Evolutionary conservation across 1,140 invertebrate species (phyloP).

Genomic region (Parasteatoda tepidariorum): DNA sequence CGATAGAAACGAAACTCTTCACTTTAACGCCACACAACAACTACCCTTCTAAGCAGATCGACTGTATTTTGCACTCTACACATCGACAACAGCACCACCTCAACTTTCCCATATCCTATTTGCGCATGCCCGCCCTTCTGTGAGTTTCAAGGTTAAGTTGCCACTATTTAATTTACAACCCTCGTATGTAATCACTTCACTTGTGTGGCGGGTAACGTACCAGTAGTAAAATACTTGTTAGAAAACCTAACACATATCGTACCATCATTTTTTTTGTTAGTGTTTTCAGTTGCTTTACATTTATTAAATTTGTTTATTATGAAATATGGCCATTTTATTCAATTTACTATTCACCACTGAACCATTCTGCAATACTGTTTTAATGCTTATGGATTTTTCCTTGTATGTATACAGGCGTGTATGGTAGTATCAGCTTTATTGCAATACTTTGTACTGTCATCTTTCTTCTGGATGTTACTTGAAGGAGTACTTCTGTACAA

Average conservation of each 20-base stretch:
- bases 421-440: slow-evolving; percentile 68
- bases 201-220: background rate
- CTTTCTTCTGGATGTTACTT: slow-evolving; percentile 71
- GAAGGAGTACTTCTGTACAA: slow-evolving; percentile 71
- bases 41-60: no score
- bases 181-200: no score
- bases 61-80: no score
- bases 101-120: no score
- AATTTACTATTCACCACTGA: background rate
- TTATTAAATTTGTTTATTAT: background rate
- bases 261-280: background rate
- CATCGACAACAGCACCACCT: no score
- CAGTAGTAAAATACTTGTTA: background rate
- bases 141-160: no score
- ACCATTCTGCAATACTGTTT: background rate
- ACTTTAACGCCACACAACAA: no score
- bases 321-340: background rate
- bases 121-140: no score
- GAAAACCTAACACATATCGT: background rate
- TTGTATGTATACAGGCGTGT: slow-evolving; percentile 63
- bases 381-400: background rate
- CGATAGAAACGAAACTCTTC: no score
- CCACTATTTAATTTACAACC: no score
- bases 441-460: slow-evolving; percentile 69
- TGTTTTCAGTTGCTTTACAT: background rate